phyloP scores from a whole-genome alignment of 2,113 vertebrate genomes.

The Limanda limanda region DNA sequence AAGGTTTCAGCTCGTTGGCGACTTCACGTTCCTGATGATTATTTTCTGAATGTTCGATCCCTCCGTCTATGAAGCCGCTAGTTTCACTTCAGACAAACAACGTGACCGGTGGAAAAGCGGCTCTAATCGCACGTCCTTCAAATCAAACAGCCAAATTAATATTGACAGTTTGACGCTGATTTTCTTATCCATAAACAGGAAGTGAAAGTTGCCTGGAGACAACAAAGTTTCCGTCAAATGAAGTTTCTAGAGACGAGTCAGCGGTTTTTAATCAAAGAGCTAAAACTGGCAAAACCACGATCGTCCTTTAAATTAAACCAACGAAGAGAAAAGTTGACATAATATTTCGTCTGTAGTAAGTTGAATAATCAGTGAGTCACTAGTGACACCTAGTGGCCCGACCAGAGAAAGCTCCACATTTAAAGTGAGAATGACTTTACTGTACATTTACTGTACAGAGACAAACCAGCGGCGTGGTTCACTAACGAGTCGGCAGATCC shows the following conservation, averaged over 20 bases:
- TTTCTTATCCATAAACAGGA: background rate
- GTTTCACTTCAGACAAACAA: background rate
- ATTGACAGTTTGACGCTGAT: background rate
- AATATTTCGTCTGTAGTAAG: background rate
- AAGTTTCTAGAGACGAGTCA: too few relatives aligned
- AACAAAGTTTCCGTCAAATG: too few relatives aligned
- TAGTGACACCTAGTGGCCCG: conserved; percentile 51
- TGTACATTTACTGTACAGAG: conserved; percentile 55
- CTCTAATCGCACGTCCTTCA: background rate
- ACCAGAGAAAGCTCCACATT: conserved; percentile 49
- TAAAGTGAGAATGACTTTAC: conserved; percentile 38
- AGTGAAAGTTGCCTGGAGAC: too few relatives aligned
- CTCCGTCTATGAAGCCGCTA: too few relatives aligned
- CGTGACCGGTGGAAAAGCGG: too few relatives aligned
- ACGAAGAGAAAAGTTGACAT: background rate
- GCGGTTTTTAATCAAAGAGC: background rate
- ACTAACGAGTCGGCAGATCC: background rate
- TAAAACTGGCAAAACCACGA: background rate
- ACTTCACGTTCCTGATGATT: background rate
- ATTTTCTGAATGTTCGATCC: too few relatives aligned
- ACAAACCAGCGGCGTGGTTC: conserved; percentile 48
- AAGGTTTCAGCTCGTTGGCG: background rate
- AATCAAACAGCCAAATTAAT: background rate
- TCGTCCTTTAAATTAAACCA: background rate
- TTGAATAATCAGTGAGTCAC: conserved; percentile 35